Conservation (phyloP, 1,140 invertebrate species). For the Pseudobourletiella spinata region DNA sequence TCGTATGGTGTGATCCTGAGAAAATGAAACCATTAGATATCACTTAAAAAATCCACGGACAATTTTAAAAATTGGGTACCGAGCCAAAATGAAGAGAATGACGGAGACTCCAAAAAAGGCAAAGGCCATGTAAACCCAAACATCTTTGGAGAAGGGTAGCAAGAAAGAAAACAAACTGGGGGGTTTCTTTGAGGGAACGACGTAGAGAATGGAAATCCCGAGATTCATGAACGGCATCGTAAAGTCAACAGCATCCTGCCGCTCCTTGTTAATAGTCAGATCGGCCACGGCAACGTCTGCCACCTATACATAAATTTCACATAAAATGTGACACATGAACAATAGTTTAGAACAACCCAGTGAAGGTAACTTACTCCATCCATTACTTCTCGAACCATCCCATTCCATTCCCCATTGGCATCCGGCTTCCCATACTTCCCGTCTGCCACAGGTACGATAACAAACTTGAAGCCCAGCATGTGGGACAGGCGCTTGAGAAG, state of each 20-base stretch:
- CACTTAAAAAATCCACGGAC: slow-evolving; percentile 35
- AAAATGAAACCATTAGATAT: neutral
- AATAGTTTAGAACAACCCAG: neutral
- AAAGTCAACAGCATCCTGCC: slow-evolving; percentile 20
- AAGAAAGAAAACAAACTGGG: slow-evolving; percentile 88
- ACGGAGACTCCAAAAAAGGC: slow-evolving; percentile 87
- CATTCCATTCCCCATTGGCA: slow-evolving; percentile 65
- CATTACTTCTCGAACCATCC: slow-evolving; percentile 74
- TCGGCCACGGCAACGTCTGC: slow-evolving; percentile 82
- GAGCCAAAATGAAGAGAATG: slow-evolving; percentile 80
- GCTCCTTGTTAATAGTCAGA: slow-evolving; percentile 83
- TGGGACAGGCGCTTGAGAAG: slow-evolving; percentile 72
- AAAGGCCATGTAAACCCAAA: slow-evolving; percentile 94
- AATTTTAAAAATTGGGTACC: no score
- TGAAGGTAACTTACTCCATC: slow-evolving; percentile 50
- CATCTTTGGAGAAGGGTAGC: slow-evolving; percentile 83
- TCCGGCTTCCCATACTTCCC: slow-evolving; percentile 60
- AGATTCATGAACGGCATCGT: slow-evolving; percentile 35
- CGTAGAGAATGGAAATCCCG: slow-evolving; percentile 83
- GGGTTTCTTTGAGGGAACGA: slow-evolving; percentile 80
- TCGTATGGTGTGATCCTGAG: slow-evolving; percentile 70
- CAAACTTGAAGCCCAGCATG: slow-evolving; percentile 75
- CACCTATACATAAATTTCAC: neutral
- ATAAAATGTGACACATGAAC: neutral
- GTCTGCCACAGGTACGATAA: slow-evolving; percentile 64